Conservation (phyloP, 2,888 invertebrate genomes). For the Agonum fuliginosum region DNA sequence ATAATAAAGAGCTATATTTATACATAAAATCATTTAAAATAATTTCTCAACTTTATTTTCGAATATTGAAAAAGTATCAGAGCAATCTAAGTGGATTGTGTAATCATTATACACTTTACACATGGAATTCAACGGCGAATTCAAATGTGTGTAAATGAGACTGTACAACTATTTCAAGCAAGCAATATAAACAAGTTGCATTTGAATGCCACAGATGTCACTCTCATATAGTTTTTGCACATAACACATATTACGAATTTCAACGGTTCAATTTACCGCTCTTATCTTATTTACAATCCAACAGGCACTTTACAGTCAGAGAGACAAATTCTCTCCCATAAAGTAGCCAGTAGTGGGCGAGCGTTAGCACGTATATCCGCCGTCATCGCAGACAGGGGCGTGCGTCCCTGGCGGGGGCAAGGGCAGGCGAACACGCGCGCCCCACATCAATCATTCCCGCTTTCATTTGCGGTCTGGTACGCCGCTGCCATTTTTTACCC, state of each 20-base stretch:
- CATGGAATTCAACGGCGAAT: too few relatives aligned
- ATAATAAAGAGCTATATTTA: too few relatives aligned
- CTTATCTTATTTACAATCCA: constrained; percentile 38
- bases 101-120: too few relatives aligned
- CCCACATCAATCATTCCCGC: constrained; percentile 56
- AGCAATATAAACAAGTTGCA: too few relatives aligned
- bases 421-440: constrained; percentile 42
- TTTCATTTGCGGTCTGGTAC: constrained; percentile 57
- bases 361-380: constrained; percentile 31
- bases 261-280: constrained; percentile 34
- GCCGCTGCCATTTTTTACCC: constrained; percentile 58
- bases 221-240: too few relatives aligned
- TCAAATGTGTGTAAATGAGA: too few relatives aligned
- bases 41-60: too few relatives aligned
- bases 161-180: too few relatives aligned
- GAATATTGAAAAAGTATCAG: too few relatives aligned
- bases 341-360: constrained; percentile 27
- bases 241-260: constrained; percentile 23
- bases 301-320: constrained; percentile 29
- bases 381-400: constrained; percentile 3
- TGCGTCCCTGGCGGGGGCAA: background rate
- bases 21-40: too few relatives aligned
- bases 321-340: constrained; percentile 32
- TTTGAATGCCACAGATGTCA: too few relatives aligned
- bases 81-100: too few relatives aligned